A percentile compares a stretch with the other conserved stretches of the same genome.
phyloP scores from a whole-genome alignment of 1,140 invertebrate genomes.

The Nasonia longicornis region DNA sequence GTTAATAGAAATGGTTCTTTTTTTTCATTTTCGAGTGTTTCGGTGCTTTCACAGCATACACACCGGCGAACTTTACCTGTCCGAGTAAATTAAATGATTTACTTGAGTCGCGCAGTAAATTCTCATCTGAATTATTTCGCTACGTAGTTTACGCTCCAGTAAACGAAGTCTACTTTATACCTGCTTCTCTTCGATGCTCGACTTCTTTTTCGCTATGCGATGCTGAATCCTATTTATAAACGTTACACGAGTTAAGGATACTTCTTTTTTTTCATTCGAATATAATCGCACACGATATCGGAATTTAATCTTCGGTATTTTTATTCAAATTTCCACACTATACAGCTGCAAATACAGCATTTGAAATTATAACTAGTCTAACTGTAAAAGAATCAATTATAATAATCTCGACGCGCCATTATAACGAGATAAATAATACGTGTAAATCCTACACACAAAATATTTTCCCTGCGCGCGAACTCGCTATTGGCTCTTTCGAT shows the following conservation, averaged over 20 bases:
- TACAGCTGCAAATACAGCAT: not conserved
- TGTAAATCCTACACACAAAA: not conserved
- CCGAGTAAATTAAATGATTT: conserved; percentile 11
- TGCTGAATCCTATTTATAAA: too few relatives aligned
- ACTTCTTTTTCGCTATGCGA: too few relatives aligned
- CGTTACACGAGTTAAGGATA: not conserved
- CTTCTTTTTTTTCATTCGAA: not conserved
- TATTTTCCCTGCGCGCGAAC: not conserved
- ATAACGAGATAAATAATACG: not conserved
- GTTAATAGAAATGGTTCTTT: not conserved
- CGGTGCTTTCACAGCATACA: not conserved
- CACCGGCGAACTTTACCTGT: not conserved
- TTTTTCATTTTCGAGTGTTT: not conserved
- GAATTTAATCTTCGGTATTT: not conserved
- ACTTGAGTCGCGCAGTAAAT: not conserved
- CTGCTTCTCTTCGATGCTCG: not conserved
- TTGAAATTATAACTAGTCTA: not conserved
- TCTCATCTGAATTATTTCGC: not conserved
- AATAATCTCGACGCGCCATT: too few relatives aligned
- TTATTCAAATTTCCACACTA: not conserved
- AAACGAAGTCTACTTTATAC: not conserved
- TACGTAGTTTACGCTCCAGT: conserved; percentile 2
- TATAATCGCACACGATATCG: not conserved
- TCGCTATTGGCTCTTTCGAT: not conserved
- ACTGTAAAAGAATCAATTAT: too few relatives aligned